Conservation (phyloP, 2,797 vertebrate genomes). For the Galaxias olidus region DNA sequence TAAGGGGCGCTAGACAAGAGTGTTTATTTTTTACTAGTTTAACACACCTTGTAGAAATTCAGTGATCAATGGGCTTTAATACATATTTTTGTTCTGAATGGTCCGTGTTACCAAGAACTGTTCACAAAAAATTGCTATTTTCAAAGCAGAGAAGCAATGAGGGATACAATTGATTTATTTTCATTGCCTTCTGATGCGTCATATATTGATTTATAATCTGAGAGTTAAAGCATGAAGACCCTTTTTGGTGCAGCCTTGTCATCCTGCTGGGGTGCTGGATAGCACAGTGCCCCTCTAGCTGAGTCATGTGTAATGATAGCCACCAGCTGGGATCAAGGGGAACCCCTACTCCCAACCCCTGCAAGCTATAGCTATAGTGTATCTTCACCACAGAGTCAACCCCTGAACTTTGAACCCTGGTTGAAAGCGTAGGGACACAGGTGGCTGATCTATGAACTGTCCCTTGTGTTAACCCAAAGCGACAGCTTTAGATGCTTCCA, state of each 20-base stretch:
- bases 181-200: constrained; percentile 34
- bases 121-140: too few species aligned
- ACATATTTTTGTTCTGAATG: too few species aligned
- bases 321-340: constrained; percentile 25
- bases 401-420: constrained; percentile 31
- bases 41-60: too few species aligned
- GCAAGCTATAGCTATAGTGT: constrained; percentile 1
- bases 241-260: constrained; percentile 6
- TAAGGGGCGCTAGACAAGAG: too few species aligned
- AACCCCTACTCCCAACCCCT: constrained; percentile 11
- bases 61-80: too few species aligned
- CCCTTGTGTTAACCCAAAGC: not conserved
- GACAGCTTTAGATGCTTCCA: too few species aligned
- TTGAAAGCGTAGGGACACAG: constrained; percentile 14
- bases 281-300: not conserved
- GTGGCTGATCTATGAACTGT: constrained; percentile 8
- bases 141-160: not conserved
- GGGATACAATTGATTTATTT: constrained; percentile 9
- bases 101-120: too few species aligned
- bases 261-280: not conserved
- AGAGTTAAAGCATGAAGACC: constrained; percentile 19
- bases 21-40: too few species aligned
- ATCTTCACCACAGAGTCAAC: constrained; percentile 35
- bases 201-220: constrained; percentile 34
- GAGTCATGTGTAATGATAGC: constrained; percentile 35